A percentile compares a stretch with the other conserved stretches of the same genome.
Conservation (phyloP, 2,888 invertebrate genomes). For the Spilarctia lutea region DNA sequence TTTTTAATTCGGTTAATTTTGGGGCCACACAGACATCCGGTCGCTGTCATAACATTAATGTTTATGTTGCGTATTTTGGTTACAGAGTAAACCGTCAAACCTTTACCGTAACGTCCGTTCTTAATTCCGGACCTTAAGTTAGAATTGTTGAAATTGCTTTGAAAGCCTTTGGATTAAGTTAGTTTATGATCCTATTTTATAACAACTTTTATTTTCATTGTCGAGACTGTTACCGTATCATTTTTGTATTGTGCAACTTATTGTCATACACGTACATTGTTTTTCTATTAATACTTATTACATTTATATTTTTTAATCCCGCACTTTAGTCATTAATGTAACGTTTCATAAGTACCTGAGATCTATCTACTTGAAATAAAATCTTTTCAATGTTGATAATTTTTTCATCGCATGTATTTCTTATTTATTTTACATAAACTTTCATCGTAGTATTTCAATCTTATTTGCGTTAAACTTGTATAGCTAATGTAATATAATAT, state of each 20-base stretch:
- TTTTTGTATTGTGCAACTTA: neutral
- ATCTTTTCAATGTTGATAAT: no score
- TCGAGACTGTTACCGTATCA: neutral
- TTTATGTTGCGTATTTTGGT: slow-evolving; percentile 43
- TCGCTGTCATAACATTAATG: slow-evolving; percentile 40
- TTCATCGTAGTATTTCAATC: no score
- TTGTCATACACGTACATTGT: neutral
- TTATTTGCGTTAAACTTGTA: no score
- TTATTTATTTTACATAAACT: no score
- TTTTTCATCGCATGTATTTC: no score
- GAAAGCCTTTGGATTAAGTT: slow-evolving; percentile 18
- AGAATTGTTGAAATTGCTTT: slow-evolving; percentile 31
- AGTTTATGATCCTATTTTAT: slow-evolving; percentile 16
- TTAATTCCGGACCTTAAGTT: slow-evolving; percentile 25
- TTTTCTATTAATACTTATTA: no score
- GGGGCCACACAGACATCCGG: slow-evolving; percentile 30
- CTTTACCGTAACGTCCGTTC: slow-evolving; percentile 30
- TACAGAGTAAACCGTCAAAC: slow-evolving; percentile 30
- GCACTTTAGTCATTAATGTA: no score
- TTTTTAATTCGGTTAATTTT: slow-evolving; percentile 40
- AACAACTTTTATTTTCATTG: neutral
- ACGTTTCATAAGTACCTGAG: no score
- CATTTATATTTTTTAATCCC: no score
- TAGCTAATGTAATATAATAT: no score
- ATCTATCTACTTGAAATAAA: no score